Conservation (phyloP, 2,888 invertebrate genomes). For the Linnaemya tessellans region DNA sequence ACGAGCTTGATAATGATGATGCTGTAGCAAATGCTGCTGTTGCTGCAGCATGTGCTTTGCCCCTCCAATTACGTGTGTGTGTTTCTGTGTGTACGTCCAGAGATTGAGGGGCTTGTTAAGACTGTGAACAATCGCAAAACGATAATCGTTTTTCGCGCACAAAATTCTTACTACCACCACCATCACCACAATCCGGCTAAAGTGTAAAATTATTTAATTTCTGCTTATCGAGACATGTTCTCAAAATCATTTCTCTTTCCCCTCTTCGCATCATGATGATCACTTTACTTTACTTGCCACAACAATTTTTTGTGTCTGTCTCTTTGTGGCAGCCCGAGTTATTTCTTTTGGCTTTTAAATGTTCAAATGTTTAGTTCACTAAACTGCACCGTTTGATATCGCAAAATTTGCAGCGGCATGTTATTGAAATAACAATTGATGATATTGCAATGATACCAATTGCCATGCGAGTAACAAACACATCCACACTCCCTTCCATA, state of each 20-base stretch:
- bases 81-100: slow-evolving; percentile 72
- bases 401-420: slow-evolving; percentile 67
- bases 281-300: background rate
- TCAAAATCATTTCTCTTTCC: slow-evolving; percentile 42
- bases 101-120: slow-evolving; percentile 75
- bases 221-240: slow-evolving; percentile 72
- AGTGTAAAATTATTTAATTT: slow-evolving; percentile 76
- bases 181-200: slow-evolving; percentile 65
- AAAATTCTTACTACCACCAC: slow-evolving; percentile 38
- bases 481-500: too few species aligned
- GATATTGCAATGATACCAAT: slow-evolving; percentile 69
- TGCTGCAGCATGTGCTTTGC: slow-evolving; percentile 54
- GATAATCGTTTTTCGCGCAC: slow-evolving; percentile 70
- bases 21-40: slow-evolving; percentile 17
- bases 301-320: slow-evolving; percentile 9
- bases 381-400: slow-evolving; percentile 66
- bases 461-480: slow-evolving; percentile 42
- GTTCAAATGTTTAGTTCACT: slow-evolving; percentile 60
- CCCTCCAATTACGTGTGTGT: slow-evolving; percentile 70
- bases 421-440: slow-evolving; percentile 71
- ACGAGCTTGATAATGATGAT: slow-evolving; percentile 14
- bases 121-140: slow-evolving; percentile 71
- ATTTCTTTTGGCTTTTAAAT: slow-evolving; percentile 27
- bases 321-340: background rate
- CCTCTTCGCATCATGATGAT: background rate